Conservation (phyloP, 2,797 vertebrate species). For the Chromobotia macracanthus region DNA sequence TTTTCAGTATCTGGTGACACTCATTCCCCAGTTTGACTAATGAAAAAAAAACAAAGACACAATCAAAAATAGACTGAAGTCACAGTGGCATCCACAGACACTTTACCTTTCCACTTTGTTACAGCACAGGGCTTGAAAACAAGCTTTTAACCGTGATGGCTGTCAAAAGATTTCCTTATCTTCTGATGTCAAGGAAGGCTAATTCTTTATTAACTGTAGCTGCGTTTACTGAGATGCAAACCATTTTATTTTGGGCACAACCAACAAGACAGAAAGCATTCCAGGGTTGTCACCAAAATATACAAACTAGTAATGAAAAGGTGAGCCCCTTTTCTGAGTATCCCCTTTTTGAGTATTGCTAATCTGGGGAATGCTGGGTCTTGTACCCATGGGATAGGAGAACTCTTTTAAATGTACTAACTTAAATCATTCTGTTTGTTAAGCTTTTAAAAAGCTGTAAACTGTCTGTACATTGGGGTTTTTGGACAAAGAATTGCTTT, state of each 20-base stretch:
- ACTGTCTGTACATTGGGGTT: slow-evolving; percentile 22
- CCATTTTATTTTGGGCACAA: slow-evolving; percentile 47
- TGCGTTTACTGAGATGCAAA: slow-evolving; percentile 44
- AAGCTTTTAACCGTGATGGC: neutral
- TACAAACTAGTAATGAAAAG: slow-evolving; percentile 45
- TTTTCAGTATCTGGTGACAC: slow-evolving; percentile 6
- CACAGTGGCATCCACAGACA: neutral
- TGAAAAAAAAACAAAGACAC: neutral
- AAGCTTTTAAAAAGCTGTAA: slow-evolving; percentile 38
- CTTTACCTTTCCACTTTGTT: neutral
- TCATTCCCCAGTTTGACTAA: slow-evolving; percentile 10
- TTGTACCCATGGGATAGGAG: slow-evolving; percentile 49
- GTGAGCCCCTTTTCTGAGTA: slow-evolving; percentile 39
- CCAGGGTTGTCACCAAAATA: slow-evolving; percentile 44
- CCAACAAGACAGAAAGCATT: slow-evolving; percentile 36
- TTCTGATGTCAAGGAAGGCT: neutral
- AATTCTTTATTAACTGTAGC: slow-evolving; percentile 41
- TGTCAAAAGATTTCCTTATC: neutral
- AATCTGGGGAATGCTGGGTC: slow-evolving; percentile 49
- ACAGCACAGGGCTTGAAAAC: neutral
- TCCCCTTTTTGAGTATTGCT: too few relatives aligned
- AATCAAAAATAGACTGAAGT: neutral
- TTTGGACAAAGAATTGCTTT: slow-evolving; percentile 22
- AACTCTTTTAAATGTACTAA: slow-evolving; percentile 43
- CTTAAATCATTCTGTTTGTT: slow-evolving; percentile 45